Conservation (phyloP, 35 echinoderm and acorn worm genomes). For the Chiridota heheva region DNA sequence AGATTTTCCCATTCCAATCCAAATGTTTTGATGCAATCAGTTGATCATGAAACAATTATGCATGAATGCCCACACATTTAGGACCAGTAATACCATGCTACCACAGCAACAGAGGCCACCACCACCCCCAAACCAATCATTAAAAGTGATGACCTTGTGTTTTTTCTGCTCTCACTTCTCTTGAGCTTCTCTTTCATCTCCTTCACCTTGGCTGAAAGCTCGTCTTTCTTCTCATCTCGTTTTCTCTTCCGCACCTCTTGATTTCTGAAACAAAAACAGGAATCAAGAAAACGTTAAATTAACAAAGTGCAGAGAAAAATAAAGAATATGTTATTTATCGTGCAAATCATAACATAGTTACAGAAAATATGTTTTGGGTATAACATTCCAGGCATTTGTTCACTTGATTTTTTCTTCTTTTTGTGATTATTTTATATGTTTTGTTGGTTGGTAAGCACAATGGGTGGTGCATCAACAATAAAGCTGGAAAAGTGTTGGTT, state of each 20-base stretch:
- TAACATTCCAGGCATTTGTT: too few species aligned
- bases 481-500: too few species aligned
- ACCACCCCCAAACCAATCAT: conserved; percentile 53
- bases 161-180: conserved; percentile 35
- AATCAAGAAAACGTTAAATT: background rate
- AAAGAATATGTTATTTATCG: background rate
- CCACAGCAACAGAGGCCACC: conserved; percentile 21
- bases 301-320: background rate
- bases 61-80: too few species aligned
- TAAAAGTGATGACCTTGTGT: conserved; percentile 46
- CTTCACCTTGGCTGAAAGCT: conserved; percentile 29
- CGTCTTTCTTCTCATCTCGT: conserved; percentile 50
- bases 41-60: too few species aligned
- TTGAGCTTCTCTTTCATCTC: conserved; percentile 57
- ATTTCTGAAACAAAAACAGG: background rate
- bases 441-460: too few species aligned
- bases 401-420: too few species aligned
- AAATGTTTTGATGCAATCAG: too few species aligned
- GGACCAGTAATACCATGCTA: too few species aligned
- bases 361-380: too few species aligned
- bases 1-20: too few species aligned
- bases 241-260: conserved; percentile 50
- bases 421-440: too few species aligned
- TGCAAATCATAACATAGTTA: background rate
- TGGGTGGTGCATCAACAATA: too few species aligned